Percentiles rank a stretch among this genome's conserved stretches.
phyloP scores from a whole-genome alignment of 2,113 vertebrate species.

The Amazona guildingii region DNA sequence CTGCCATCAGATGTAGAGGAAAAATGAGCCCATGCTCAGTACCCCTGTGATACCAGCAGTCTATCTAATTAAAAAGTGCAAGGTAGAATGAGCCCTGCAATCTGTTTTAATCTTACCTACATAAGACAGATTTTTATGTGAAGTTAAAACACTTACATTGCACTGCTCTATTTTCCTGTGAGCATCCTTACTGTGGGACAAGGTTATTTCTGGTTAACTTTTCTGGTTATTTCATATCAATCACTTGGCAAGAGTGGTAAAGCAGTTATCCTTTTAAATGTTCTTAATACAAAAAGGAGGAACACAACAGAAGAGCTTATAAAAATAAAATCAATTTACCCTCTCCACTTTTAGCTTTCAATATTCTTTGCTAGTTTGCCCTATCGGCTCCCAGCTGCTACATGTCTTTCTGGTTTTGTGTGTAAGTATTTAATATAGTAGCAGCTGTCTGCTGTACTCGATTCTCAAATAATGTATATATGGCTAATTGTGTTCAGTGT shows the following conservation, averaged over 20 bases:
- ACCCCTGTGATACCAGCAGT: not conserved
- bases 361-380: not conserved
- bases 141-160: not conserved
- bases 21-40: constrained; percentile 17
- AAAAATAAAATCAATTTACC: not conserved
- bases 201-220: not conserved
- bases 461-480: not conserved
- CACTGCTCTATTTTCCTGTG: not conserved
- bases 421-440: not conserved
- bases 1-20: not conserved
- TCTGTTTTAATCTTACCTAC: constrained; percentile 37
- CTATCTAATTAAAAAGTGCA: constrained; percentile 50
- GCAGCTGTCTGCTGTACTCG: not conserved
- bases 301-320: not conserved
- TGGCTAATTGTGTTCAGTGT: not conserved
- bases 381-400: not conserved
- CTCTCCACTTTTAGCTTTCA: not conserved
- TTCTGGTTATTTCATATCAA: not conserved
- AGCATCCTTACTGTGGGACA: not conserved
- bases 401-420: not conserved
- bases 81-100: constrained; percentile 48
- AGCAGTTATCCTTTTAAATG: not conserved
- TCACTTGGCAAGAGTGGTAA: not conserved
- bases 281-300: not conserved
- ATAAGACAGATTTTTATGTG: not conserved